phyloP scores from a whole-genome alignment of 2,888 invertebrate genomes.

The Nesidiocoris tenuis region DNA sequence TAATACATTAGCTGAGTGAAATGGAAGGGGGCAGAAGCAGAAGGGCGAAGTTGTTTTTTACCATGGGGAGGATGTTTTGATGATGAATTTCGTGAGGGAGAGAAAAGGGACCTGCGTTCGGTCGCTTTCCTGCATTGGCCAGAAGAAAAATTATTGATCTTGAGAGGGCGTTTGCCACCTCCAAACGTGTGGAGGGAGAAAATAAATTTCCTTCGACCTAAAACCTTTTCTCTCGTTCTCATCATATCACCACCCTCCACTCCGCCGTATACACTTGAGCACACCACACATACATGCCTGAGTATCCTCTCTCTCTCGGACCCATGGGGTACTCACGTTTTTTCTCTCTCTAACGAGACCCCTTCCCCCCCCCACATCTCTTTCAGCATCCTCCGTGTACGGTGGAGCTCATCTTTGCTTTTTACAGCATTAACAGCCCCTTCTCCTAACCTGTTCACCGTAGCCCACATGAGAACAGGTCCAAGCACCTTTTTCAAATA shows the following conservation, averaged over 20 bases:
- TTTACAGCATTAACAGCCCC: neutral
- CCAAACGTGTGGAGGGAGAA: constrained; percentile 25
- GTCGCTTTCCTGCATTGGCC: constrained; percentile 19
- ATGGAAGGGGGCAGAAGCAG: constrained; percentile 3
- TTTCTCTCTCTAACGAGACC: neutral
- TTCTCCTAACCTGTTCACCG: neutral
- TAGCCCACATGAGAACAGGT: neutral
- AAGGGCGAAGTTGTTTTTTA: neutral
- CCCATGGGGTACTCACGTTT: no score
- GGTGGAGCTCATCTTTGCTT: neutral
- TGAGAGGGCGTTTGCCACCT: constrained; percentile 12
- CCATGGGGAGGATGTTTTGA: neutral
- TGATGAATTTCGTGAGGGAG: neutral
- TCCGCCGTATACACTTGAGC: neutral
- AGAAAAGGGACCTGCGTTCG: neutral
- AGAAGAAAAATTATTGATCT: constrained; percentile 45
- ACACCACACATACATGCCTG: neutral
- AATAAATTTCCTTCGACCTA: constrained; percentile 37
- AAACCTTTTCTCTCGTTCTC: constrained; percentile 18
- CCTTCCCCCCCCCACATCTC: neutral
- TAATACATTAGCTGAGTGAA: constrained; percentile 17
- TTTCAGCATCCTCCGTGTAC: neutral
- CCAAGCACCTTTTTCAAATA: neutral
- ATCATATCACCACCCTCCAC: neutral
- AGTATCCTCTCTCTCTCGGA: neutral